Evolutionary conservation across 1,140 invertebrate species (phyloP).

Genomic region (Oppia nitens): DNA sequence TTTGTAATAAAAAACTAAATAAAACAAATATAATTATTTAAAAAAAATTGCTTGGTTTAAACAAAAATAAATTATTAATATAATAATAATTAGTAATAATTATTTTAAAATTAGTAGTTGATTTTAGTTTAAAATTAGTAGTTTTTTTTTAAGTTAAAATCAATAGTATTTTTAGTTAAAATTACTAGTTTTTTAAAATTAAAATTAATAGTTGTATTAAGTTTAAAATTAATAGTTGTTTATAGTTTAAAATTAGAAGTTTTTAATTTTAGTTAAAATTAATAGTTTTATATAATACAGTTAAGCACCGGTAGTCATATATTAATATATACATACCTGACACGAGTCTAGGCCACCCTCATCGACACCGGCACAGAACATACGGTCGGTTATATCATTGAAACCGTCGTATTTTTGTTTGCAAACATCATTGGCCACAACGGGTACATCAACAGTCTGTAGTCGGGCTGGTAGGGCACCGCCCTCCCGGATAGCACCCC

Average conservation of each 20-base stretch:
- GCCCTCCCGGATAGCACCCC: background rate
- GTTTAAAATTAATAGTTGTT: background rate
- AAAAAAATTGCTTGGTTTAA: too few species aligned
- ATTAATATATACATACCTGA: conserved; percentile 28
- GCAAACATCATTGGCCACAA: background rate
- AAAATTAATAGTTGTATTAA: too few species aligned
- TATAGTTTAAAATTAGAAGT: background rate
- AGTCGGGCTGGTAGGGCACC: background rate
- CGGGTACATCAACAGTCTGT: background rate
- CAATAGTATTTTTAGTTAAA: background rate
- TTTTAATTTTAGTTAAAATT: background rate
- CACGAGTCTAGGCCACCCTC: conserved; percentile 58
- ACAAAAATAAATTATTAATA: too few species aligned
- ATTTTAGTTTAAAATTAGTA: background rate
- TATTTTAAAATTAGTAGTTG: background rate
- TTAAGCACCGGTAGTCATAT: background rate
- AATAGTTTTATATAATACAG: background rate
- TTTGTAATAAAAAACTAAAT: too few species aligned
- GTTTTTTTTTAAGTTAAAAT: background rate
- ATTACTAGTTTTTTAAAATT: too few species aligned
- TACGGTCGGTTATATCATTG: conserved; percentile 36
- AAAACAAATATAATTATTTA: too few species aligned
- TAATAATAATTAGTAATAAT: background rate
- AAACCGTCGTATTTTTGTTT: background rate
- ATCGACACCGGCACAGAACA: conserved; percentile 54